These are phyloP conservation scores for Monochamus saltuarius DNA, from an alignment of 1,140 invertebrate species.

Conservation along the genomic window DNA sequence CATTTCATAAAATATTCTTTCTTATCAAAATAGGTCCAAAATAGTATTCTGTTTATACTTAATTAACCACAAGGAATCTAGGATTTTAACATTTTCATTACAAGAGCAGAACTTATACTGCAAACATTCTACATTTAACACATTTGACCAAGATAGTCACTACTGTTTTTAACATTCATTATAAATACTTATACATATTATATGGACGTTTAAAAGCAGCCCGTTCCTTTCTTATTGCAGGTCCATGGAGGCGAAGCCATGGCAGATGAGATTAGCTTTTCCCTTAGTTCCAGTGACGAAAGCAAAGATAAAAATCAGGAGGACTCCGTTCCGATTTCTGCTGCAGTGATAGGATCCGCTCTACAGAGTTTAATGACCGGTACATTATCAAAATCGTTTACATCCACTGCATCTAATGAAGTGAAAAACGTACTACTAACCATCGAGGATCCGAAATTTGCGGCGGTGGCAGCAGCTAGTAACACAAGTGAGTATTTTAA, in stretches of 20 bases:
- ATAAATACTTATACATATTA: too few relatives aligned
- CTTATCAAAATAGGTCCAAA: too few relatives aligned
- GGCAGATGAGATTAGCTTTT: conserved; percentile 63
- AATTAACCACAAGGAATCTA: too few relatives aligned
- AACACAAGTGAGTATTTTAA: conserved; percentile 58
- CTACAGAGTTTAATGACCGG: conserved; percentile 44
- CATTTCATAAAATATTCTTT: too few relatives aligned
- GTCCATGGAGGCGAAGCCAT: conserved; percentile 65
- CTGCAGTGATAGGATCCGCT: conserved; percentile 32
- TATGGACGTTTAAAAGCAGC: too few relatives aligned
- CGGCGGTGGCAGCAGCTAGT: conserved; percentile 69
- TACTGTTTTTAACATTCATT: too few relatives aligned
- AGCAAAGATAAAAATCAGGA: conserved; percentile 43
- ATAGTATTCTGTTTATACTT: too few relatives aligned
- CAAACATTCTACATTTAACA: too few relatives aligned
- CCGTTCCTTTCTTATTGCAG: conserved; percentile 44
- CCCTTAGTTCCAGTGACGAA: conserved; percentile 58
- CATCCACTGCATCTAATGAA: conserved; percentile 24
- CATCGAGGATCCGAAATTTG: conserved; percentile 75
- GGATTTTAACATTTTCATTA: too few relatives aligned
- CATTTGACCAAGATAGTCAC: too few relatives aligned
- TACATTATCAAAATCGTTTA: conserved; percentile 31
- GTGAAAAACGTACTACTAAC: conserved; percentile 55
- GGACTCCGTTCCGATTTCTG: conserved; percentile 13
- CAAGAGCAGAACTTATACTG: too few relatives aligned